Base-by-base conservation (phyloP, 1,140 invertebrate genomes). In the Drosophila aff. region DNA sequence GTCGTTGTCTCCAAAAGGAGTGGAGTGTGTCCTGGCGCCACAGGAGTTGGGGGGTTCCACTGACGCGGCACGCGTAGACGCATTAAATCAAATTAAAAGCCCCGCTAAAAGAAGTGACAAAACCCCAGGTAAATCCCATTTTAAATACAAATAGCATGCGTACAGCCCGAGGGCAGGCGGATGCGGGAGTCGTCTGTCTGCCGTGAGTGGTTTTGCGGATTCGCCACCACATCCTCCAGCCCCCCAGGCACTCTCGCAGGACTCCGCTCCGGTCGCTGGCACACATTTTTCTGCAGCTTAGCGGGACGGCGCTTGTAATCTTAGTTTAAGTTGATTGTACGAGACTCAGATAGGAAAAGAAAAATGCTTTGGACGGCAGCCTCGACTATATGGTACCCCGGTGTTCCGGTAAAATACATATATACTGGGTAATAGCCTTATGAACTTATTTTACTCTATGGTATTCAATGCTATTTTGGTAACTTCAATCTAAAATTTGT, bases 1-100 rank as follows among this genome's bases (percentile, higher is more conserved):
- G 55, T 21, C 52, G 28, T 16, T 23, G 31, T 31, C 74, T 49
- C 50, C 44, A 16, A 60, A 76, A 21, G 10, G 62, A 58, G 46
- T 43, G 28, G 36, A 49, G 49, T 52, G 28, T 31, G 10, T 31
- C 28, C 28, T 52, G 49, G 26, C n/a, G 50, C n/a, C 49, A n/a
- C 47, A 11, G 47, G 9, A 50, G 15, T 6, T 1, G 21, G 33
- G 68, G 49, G 55, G 49, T 79, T 61, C 47, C 53, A 43, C 62
- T 61, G 65, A 77, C 33, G 64, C 69, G 78, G 74, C 81, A 82
- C 86, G 85, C 82, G 68, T 85, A 85, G 82, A 91, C 86, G 80
- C 85, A 91, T 90, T 90, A 90, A 90, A 90, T 90, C 85, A 90
- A 90, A 90, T 90, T 90, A 90, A 90, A 90, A 90, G 85, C 76